Percentiles rank a stretch among this genome's conserved stretches.
Conservation (phyloP, 2,113 vertebrate species). For the Amblyornis subalaris region DNA sequence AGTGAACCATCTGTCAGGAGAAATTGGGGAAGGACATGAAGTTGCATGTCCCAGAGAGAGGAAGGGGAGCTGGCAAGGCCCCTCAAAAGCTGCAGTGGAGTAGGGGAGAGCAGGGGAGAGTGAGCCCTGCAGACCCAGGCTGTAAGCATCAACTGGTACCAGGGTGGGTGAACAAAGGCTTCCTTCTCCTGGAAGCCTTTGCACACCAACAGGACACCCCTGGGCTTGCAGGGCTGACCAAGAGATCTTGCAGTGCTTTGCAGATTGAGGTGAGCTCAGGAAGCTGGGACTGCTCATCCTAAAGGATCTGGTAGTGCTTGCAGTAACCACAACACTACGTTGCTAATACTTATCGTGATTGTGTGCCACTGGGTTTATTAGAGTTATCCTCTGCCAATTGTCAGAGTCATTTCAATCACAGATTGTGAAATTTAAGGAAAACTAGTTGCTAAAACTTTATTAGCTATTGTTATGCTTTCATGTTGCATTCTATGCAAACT, state of each 20-base stretch:
- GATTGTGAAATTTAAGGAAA: background rate
- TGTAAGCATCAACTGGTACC: background rate
- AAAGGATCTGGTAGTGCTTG: background rate
- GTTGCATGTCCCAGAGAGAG: background rate
- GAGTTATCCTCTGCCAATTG: background rate
- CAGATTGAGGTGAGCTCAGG: background rate
- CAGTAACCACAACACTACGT: background rate
- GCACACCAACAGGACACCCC: accelerated
- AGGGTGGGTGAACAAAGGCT: background rate
- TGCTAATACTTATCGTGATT: accelerated
- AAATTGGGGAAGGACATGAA: background rate
- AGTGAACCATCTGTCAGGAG: background rate
- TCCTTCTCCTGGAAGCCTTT: background rate
- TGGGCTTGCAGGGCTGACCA: background rate
- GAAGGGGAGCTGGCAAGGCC: background rate
- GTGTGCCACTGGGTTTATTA: background rate
- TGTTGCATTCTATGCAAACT: background rate
- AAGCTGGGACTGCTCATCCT: background rate
- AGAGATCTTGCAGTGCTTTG: background rate
- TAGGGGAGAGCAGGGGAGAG: background rate
- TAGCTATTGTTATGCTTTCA: background rate
- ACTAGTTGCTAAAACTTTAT: background rate
- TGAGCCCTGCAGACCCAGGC: background rate
- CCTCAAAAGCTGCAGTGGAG: accelerated
- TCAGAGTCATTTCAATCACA: background rate